Percentiles rank a stretch among this genome's conserved stretches.
phyloP scores from a whole-genome alignment of 1,140 invertebrate species.

The Liolophura sinensis region DNA sequence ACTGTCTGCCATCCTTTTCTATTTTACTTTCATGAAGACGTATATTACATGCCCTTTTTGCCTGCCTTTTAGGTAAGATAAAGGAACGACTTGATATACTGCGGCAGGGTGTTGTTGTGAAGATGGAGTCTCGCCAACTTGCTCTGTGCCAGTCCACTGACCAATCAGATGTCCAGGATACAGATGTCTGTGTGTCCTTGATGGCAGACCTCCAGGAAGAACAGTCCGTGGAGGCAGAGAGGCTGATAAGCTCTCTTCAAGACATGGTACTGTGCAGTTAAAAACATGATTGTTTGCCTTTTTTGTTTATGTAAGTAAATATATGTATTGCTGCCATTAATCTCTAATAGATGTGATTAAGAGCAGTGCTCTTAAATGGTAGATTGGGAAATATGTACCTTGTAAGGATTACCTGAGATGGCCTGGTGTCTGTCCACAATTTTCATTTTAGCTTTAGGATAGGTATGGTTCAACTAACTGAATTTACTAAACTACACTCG shows the following conservation, averaged over 20 bases:
- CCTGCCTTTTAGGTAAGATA: constrained; percentile 15
- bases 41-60: background rate
- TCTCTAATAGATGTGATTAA: no score
- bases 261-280: background rate
- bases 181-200: constrained; percentile 21
- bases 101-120: constrained; percentile 33
- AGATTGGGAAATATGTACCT: no score
- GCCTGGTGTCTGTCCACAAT: no score
- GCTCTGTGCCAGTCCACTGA: constrained; percentile 12
- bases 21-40: background rate
- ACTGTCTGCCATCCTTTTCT: background rate
- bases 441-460: no score
- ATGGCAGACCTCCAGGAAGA: constrained; percentile 40
- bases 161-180: background rate
- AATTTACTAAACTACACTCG: no score
- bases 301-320: no score
- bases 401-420: no score
- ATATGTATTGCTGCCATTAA: no score
- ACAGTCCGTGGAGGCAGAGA: constrained; percentile 41
- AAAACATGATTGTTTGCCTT: background rate
- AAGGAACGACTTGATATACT: constrained; percentile 30
- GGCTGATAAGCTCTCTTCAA: constrained; percentile 3
- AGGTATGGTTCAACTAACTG: no score
- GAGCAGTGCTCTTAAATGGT: no score
- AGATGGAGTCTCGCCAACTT: constrained; percentile 29